phyloP scores from a whole-genome alignment of 2,888 invertebrate species.

The Dicyrtoma fusca region DNA sequence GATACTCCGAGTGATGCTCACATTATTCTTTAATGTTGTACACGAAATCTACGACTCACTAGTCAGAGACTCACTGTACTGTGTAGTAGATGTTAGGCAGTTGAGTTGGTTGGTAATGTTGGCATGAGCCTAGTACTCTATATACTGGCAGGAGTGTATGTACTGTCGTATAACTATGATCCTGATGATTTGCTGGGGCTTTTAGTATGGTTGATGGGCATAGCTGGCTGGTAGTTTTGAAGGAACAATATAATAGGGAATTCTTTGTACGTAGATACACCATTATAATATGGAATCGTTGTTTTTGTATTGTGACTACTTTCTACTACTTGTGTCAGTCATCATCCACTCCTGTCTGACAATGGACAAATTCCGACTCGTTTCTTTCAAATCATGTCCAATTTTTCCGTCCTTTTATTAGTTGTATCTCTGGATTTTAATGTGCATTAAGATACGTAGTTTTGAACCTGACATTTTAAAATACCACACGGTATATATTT shows the following conservation, averaged over 20 bases:
- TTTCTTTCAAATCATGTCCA: background rate
- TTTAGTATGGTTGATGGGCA: background rate
- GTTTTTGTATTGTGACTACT: conserved; percentile 1
- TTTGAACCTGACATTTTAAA: too few species aligned
- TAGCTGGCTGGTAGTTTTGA: background rate
- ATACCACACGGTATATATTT: too few species aligned
- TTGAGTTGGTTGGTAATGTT: too few species aligned
- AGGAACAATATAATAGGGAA: conserved; percentile 1
- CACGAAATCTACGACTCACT: background rate
- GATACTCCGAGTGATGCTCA: too few species aligned
- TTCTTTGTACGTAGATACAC: background rate
- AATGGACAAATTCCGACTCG: conserved; percentile 2
- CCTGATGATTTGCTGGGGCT: background rate
- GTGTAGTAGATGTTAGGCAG: background rate
- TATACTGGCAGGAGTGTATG: conserved; percentile 4
- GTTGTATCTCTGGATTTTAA: too few species aligned
- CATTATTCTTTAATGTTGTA: background rate
- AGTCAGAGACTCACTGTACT: background rate
- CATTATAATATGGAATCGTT: background rate
- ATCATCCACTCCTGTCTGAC: conserved; percentile 6
- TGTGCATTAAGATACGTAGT: too few species aligned
- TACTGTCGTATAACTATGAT: background rate
- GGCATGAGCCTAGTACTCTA: background rate
- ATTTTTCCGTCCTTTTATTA: too few species aligned
- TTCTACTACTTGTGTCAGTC: conserved; percentile 12